A percentile compares a stretch with the other conserved stretches of the same genome.
phyloP scores from a whole-genome alignment of 1,140 invertebrate species.

The Argopecten irradians region DNA sequence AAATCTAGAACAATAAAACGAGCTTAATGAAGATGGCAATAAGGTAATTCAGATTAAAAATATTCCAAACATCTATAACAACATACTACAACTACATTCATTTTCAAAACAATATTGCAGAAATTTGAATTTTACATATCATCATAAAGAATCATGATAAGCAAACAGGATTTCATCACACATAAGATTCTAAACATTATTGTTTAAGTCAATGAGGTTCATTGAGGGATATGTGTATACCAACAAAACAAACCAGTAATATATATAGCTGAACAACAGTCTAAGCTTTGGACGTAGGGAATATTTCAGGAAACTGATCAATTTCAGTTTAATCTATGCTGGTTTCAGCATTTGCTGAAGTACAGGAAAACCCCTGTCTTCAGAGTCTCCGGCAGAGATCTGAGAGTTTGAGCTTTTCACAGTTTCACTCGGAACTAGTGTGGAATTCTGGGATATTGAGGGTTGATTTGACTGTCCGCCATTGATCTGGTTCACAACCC shows the following conservation, averaged over 20 bases:
- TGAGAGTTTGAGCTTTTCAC: slow-evolving; percentile 25
- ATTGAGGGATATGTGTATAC: neutral
- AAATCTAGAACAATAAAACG: neutral
- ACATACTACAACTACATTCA: neutral
- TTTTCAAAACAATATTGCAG: slow-evolving; percentile 21
- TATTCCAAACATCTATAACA: slow-evolving; percentile 19
- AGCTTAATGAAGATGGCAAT: neutral
- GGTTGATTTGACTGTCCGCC: neutral
- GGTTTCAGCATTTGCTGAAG: neutral
- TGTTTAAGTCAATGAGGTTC: neutral
- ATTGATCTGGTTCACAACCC: neutral
- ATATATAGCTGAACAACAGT: neutral
- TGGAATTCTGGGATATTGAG: slow-evolving; percentile 25
- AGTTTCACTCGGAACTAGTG: slow-evolving; percentile 24
- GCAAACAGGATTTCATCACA: neutral
- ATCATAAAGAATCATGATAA: neutral
- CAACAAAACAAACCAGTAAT: neutral
- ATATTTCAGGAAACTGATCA: neutral
- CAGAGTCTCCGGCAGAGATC: slow-evolving; percentile 16
- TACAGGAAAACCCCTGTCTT: slow-evolving; percentile 3
- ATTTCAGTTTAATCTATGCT: slow-evolving; percentile 8
- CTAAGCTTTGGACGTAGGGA: slow-evolving; percentile 20
- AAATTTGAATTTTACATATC: slow-evolving; percentile 13
- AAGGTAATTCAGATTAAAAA: slow-evolving; percentile 5
- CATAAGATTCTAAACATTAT: neutral